phyloP scores from a whole-genome alignment of 2,888 invertebrate species.

The Volucella inflata region DNA sequence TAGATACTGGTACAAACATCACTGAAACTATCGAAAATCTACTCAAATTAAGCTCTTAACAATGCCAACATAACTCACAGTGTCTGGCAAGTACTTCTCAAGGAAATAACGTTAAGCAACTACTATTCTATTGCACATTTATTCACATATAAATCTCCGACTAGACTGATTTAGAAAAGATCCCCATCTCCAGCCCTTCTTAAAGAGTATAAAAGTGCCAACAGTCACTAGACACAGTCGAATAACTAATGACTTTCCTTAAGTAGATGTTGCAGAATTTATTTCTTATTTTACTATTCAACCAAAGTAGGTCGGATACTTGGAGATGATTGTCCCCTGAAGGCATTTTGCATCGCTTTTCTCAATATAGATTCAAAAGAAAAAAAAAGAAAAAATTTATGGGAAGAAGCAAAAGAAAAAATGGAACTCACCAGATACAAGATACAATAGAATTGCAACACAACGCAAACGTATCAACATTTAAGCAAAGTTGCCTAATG shows the following conservation, averaged over 20 bases:
- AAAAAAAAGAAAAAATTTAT: slow-evolving; percentile 24
- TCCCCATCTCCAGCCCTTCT: slow-evolving; percentile 14
- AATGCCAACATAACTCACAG: background rate
- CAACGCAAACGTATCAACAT: slow-evolving; percentile 12
- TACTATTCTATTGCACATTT: slow-evolving; percentile 35
- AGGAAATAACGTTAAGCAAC: slow-evolving; percentile 19
- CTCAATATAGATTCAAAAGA: background rate
- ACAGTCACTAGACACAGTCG: slow-evolving; percentile 7
- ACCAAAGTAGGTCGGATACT: slow-evolving; percentile 63
- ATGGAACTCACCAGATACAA: slow-evolving; percentile 60
- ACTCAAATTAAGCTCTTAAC: too few species aligned
- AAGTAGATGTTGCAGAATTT: slow-evolving; percentile 13
- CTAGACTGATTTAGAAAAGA: slow-evolving; percentile 46
- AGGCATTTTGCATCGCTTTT: slow-evolving; percentile 52
- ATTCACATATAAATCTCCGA: slow-evolving; percentile 67
- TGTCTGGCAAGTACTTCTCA: slow-evolving; percentile 3
- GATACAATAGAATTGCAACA: slow-evolving; percentile 73
- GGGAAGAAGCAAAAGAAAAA: slow-evolving; percentile 53
- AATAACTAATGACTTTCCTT: slow-evolving; percentile 52
- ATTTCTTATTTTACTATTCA: slow-evolving; percentile 7
- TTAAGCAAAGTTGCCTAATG: slow-evolving; percentile 56
- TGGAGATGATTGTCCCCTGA: slow-evolving; percentile 64
- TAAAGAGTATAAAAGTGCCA: slow-evolving; percentile 22
- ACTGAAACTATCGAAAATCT: too few species aligned
- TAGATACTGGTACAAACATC: too few species aligned